These are phyloP conservation scores for Drosophila colorata DNA, from an alignment of 2,888 invertebrate species.

Conservation along the genomic window DNA sequence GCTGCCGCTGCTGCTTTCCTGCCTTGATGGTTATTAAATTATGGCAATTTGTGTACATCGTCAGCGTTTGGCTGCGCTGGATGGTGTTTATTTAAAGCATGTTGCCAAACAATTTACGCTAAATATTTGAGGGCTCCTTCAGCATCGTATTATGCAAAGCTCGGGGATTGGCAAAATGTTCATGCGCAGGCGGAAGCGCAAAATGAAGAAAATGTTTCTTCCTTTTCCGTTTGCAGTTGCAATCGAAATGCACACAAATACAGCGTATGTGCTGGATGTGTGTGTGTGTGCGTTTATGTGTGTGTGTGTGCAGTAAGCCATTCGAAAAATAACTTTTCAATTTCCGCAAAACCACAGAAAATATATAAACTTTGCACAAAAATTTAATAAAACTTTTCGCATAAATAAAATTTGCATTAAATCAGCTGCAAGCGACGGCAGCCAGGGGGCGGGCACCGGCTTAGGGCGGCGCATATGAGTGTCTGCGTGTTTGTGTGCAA, in stretches of 20 bases:
- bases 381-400: slow-evolving; percentile 84
- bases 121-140: slow-evolving; percentile 59
- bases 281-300: slow-evolving; percentile 22
- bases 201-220: slow-evolving; percentile 77
- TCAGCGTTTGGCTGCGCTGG: slow-evolving; percentile 30
- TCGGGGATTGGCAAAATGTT: slow-evolving; percentile 64
- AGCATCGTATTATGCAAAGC: slow-evolving; percentile 53
- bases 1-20: slow-evolving; percentile 39
- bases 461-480: slow-evolving; percentile 52
- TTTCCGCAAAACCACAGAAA: slow-evolving; percentile 83
- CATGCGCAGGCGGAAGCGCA: slow-evolving; percentile 62
- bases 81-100: slow-evolving; percentile 77
- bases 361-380: slow-evolving; percentile 81
- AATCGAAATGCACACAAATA: slow-evolving; percentile 54
- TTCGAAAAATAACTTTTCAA: slow-evolving; percentile 83
- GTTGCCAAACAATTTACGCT: slow-evolving; percentile 75
- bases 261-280: slow-evolving; percentile 9
- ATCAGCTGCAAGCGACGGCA: slow-evolving; percentile 78
- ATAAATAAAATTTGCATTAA: slow-evolving; percentile 84
- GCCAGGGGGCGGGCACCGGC: slow-evolving; percentile 43
- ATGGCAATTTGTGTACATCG: slow-evolving; percentile 79
- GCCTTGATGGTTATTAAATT: slow-evolving; percentile 81
- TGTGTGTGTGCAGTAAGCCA: slow-evolving; percentile 65
- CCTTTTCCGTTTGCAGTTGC: slow-evolving; percentile 72
- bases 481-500: slow-evolving; percentile 51